Conservation (phyloP, 2,888 invertebrate species). For the Macrophya annulata region DNA sequence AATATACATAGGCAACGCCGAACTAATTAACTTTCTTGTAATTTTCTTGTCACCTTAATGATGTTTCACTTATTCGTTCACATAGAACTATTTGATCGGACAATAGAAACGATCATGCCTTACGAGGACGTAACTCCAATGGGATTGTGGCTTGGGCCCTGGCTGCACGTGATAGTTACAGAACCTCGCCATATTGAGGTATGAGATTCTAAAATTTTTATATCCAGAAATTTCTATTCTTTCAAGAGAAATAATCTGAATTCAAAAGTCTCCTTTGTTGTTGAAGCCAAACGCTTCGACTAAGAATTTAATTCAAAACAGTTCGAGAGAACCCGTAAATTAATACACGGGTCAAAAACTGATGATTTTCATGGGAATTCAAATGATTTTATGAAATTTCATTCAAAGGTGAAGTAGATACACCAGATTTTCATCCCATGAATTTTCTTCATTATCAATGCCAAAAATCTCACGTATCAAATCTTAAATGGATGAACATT, state of each 20-base stretch:
- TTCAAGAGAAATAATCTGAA: neutral
- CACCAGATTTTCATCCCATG: neutral
- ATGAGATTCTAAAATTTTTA: neutral
- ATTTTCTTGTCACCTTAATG: neutral
- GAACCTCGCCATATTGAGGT: conserved; percentile 62
- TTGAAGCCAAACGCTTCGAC: neutral
- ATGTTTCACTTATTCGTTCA: neutral
- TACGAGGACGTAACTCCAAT: conserved; percentile 57
- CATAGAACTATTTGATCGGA: conserved; percentile 18
- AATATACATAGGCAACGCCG: neutral
- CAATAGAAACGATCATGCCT: neutral
- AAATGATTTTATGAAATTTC: neutral
- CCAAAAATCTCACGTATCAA: too few relatives aligned
- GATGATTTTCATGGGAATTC: neutral
- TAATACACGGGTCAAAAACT: too few relatives aligned
- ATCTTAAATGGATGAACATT: too few relatives aligned
- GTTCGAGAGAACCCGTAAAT: neutral
- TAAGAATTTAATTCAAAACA: neutral
- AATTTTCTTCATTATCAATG: too few relatives aligned
- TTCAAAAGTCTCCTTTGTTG: neutral
- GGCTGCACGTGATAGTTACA: conserved; percentile 61
- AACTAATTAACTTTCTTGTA: neutral
- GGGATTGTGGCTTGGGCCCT: conserved; percentile 66
- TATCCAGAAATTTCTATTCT: neutral
- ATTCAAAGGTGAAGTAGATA: neutral